Evolutionary conservation across 2,888 invertebrate species (phyloP).

Genomic region (Drosophila paracracens): DNA sequence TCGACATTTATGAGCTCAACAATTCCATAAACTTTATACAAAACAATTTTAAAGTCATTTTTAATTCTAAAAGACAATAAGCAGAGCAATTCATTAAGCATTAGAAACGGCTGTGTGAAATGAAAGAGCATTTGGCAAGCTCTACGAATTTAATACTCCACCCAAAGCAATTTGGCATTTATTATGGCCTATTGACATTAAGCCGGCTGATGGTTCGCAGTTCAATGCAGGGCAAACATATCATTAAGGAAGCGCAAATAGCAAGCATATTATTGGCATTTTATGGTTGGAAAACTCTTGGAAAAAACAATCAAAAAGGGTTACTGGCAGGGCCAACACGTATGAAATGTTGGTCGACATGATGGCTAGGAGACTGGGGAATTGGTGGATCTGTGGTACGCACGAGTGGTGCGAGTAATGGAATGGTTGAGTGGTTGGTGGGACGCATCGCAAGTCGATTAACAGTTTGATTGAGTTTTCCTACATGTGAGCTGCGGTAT

Average conservation of each 20-base stretch:
- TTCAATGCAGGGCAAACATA: constrained; percentile 46
- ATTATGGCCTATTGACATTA: constrained; percentile 67
- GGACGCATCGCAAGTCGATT: constrained; percentile 64
- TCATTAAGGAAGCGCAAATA: constrained; percentile 47
- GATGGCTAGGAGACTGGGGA: neutral
- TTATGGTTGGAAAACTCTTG: constrained; percentile 69
- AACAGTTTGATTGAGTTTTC: constrained; percentile 76
- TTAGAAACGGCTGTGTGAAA: neutral
- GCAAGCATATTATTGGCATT: constrained; percentile 77
- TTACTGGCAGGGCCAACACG: constrained; percentile 36
- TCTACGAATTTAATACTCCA: neutral
- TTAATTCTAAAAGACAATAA: neutral
- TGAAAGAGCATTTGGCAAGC: constrained; percentile 1
- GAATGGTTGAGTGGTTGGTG: neutral
- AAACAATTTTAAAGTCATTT: neutral
- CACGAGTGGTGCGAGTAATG: constrained; percentile 18
- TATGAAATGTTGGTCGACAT: constrained; percentile 7
- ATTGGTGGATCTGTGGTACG: constrained; percentile 16
- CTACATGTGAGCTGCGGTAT: constrained; percentile 62
- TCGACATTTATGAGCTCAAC: neutral
- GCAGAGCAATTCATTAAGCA: constrained; percentile 7
- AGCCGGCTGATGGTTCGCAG: constrained; percentile 41
- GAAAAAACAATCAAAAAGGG: constrained; percentile 69
- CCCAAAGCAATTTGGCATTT: constrained; percentile 41
- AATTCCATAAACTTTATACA: neutral